phyloP scores from a whole-genome alignment of 1,140 invertebrate genomes.

The Sitodiplosis mosellana region DNA sequence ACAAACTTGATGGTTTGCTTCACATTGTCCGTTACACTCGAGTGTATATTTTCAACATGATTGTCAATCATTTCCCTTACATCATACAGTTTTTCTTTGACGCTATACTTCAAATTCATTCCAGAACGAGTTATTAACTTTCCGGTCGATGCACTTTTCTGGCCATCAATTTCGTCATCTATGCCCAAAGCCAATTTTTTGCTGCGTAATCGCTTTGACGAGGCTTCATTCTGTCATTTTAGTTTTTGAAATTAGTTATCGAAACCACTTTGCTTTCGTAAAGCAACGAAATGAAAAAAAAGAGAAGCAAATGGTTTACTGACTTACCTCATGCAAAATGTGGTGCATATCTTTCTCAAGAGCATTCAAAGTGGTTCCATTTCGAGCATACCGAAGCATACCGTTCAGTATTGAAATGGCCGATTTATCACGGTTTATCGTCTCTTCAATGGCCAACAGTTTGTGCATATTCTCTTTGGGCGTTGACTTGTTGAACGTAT shows the following conservation, averaged over 20 bases:
- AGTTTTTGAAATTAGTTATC: no score
- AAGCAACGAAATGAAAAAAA: no score
- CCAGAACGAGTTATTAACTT: no score
- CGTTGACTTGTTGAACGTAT: not conserved
- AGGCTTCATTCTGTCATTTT: no score
- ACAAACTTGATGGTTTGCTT: not conserved
- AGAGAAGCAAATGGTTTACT: no score
- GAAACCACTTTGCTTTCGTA: not conserved
- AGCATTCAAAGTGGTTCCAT: not conserved
- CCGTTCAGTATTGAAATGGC: constrained; percentile 1
- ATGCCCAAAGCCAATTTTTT: no score
- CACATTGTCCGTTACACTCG: not conserved
- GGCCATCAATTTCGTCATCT: no score
- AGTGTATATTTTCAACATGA: not conserved
- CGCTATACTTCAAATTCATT: no score
- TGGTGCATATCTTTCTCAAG: not conserved
- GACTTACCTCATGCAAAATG: not conserved
- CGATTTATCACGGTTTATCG: constrained; percentile 1
- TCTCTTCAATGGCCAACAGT: not conserved
- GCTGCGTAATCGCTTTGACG: no score
- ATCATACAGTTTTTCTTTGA: not conserved
- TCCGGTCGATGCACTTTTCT: no score
- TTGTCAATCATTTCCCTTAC: not conserved
- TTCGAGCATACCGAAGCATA: not conserved
- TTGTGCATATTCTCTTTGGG: not conserved